Evolutionary conservation across 2,888 invertebrate species (phyloP), one percentile per base, ranked within the genome.

Genomic region (Lissonota sp.): DNA sequence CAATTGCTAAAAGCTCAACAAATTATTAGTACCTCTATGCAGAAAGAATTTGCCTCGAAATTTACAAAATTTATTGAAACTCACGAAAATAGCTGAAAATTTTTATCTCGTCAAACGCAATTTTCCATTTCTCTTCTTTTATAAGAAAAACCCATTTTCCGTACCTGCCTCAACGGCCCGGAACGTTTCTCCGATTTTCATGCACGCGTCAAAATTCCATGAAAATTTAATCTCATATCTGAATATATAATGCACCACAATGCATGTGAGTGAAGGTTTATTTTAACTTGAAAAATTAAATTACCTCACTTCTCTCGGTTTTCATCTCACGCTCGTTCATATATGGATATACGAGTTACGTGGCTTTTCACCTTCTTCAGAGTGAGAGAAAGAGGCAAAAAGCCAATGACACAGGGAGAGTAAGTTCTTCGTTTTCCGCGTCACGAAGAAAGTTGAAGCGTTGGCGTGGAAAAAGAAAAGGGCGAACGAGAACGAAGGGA

Each of bases 221-320:
- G n/a, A 44, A 63, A 63, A 73, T 57, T 64, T 57, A 37, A 57
- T 5, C 46, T 10, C 49, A 5, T 14, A 6, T 14, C 14, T 7
- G 42, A 63, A 64, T 46, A 49, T 5, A 39, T 8, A 10, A 39
- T 44, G 72, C 42, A 12, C 8, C 3, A 26, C 26, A 26, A 26
- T 12, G 8, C 8, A 4, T n/a, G 44, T 53, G 55, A 44, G 26
- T 16, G 6, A 58, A 60, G 7, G 57, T 64, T 49, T 75, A 75
- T 75, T 75, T 75, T 75, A 46, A 12, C 51, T 67, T 67, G 74
- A 66, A 60, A n/a, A 66, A 60, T 67, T 16, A 67, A 75, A 75
- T 67, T 51, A 66, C 10, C 58, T 12, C 49, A n/a, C 16, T 73
- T 74, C 73, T 26, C 26, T 26, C 26, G 26, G 26, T 26, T 26